Evolutionary conservation across 2,113 vertebrate genomes (phyloP).

Genomic region (Corapipo altera): DNA sequence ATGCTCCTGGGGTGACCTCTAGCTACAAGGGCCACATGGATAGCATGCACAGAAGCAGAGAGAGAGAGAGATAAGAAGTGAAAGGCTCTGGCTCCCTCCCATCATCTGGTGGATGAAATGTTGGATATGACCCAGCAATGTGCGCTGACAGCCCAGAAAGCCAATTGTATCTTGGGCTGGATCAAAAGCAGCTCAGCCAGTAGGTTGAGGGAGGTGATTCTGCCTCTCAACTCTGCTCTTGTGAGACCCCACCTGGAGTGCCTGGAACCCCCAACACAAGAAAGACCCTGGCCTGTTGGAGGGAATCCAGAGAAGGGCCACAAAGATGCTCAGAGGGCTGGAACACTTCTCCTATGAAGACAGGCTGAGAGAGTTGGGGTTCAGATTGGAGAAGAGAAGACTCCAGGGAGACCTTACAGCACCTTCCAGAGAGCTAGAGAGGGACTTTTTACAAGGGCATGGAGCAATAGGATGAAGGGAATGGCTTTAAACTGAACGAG

Average conservation of each 20-base stretch:
- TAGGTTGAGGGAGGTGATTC: background rate
- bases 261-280: background rate
- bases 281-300: background rate
- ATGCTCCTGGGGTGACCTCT: accelerated
- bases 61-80: background rate
- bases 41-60: background rate
- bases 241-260: background rate
- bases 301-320: background rate
- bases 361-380: background rate
- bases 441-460: background rate
- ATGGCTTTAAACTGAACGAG: background rate
- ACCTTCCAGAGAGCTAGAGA: background rate
- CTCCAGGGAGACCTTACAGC: background rate
- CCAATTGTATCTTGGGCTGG: background rate
- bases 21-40: background rate
- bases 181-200: background rate
- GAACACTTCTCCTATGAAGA: background rate
- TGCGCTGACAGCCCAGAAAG: background rate
- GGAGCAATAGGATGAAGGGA: background rate
- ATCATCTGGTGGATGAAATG: background rate
- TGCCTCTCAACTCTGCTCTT: background rate
- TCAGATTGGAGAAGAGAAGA: background rate
- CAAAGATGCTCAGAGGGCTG: background rate
- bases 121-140: background rate
- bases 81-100: background rate